These are phyloP conservation scores for Pachycephala philippinensis DNA, from an alignment of 2,113 vertebrate genomes.

Conservation along the genomic window DNA sequence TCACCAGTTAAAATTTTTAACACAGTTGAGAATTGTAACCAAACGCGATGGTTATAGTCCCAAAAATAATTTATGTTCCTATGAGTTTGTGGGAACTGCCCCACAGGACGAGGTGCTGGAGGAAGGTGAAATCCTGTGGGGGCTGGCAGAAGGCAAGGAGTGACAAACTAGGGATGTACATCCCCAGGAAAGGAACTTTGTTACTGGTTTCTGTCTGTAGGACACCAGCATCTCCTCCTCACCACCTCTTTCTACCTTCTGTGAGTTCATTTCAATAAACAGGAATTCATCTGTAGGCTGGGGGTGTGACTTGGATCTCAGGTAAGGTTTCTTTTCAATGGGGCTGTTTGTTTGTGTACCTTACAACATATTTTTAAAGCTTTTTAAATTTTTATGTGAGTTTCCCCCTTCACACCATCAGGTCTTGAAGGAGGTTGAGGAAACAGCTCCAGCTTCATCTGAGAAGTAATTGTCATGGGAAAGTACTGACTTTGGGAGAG, in stretches of 20 bases:
- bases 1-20: background rate
- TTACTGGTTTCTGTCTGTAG: background rate
- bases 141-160: background rate
- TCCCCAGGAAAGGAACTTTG: background rate
- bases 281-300: background rate
- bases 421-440: background rate
- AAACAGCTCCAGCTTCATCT: background rate
- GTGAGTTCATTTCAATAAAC: background rate
- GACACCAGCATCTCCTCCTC: background rate
- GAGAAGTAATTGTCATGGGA: background rate
- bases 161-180: background rate
- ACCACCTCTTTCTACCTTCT: background rate
- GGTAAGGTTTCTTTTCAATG: background rate
- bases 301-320: background rate
- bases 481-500: background rate
- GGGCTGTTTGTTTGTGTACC: background rate
- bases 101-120: accelerated
- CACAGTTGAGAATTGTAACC: background rate
- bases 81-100: background rate
- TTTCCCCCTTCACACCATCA: background rate
- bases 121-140: background rate
- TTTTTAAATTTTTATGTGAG: background rate
- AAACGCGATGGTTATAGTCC: background rate
- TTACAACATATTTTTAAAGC: background rate
- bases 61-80: background rate